Evolutionary conservation across 2,797 vertebrate genomes (phyloP).

Genomic region (Rhabdophis nuchalis): DNA sequence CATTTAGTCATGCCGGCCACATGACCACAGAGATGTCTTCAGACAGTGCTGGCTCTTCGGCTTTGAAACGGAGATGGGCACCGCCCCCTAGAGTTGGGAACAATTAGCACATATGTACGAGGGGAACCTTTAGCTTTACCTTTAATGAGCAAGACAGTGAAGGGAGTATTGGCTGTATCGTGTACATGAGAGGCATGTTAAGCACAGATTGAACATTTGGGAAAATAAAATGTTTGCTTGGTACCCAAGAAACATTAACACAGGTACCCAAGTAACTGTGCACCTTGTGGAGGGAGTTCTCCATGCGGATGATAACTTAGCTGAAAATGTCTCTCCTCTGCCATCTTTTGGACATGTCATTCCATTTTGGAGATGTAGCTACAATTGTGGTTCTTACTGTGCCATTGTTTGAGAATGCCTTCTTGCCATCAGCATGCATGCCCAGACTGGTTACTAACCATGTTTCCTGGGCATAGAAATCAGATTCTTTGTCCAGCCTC

Average conservation of each 20-base stretch:
- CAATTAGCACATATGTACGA: too few species aligned
- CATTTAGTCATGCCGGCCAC: too few species aligned
- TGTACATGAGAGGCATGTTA: not conserved
- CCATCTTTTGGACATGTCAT: not conserved
- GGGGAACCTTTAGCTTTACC: too few species aligned
- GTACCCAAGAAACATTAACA: not conserved
- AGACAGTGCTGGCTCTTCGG: too few species aligned
- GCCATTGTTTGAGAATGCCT: not conserved
- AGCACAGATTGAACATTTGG: not conserved
- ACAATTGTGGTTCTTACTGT: not conserved
- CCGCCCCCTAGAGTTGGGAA: too few species aligned
- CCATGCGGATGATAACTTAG: not conserved
- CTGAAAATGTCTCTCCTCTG: not conserved
- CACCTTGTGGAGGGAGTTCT: not conserved
- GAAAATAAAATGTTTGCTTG: not conserved
- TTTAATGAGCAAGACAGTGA: not conserved
- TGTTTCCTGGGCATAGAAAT: not conserved
- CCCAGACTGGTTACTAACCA: not conserved
- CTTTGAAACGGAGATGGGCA: too few species aligned
- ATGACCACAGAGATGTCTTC: too few species aligned
- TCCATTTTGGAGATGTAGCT: not conserved
- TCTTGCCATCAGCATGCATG: not conserved
- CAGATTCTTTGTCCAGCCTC: not conserved
- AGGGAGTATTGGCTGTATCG: not conserved
- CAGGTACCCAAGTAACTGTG: not conserved